phyloP scores from a whole-genome alignment of 2,113 vertebrate genomes.

The Grallaria varia region DNA sequence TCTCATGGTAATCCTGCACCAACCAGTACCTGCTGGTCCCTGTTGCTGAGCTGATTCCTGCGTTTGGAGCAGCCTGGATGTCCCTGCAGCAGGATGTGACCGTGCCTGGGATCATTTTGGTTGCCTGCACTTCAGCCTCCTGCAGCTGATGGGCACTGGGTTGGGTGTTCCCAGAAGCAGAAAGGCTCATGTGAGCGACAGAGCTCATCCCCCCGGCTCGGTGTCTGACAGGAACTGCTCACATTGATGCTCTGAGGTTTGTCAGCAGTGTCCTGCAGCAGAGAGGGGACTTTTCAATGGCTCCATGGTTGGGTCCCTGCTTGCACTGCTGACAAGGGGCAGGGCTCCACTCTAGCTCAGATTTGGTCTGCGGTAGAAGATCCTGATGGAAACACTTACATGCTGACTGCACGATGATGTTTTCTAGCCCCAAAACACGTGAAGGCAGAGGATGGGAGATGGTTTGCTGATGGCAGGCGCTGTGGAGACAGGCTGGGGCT shows the following conservation, averaged over 20 bases:
- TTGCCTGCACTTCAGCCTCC: neutral
- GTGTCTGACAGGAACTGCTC: neutral
- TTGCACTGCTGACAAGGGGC: neutral
- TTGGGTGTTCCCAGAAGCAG: neutral
- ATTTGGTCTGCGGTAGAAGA: neutral
- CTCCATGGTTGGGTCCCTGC: neutral
- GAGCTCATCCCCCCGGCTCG: neutral
- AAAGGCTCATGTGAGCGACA: neutral
- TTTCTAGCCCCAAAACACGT: neutral
- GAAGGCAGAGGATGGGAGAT: neutral
- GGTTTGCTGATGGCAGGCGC: neutral
- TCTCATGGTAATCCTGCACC: neutral
- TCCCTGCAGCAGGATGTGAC: neutral
- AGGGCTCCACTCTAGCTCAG: neutral
- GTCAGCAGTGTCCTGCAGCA: neutral
- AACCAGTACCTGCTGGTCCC: neutral
- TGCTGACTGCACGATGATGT: neutral
- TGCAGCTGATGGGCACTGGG: accelerated
- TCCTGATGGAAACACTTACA: neutral
- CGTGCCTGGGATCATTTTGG: neutral
- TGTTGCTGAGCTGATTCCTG: neutral
- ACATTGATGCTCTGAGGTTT: accelerated
- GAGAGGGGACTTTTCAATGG: neutral
- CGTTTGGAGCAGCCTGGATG: neutral
- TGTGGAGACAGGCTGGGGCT: neutral